These are phyloP conservation scores for Eriocheir sinensis DNA, from an alignment of 1,140 invertebrate species.

Conservation along the genomic window DNA sequence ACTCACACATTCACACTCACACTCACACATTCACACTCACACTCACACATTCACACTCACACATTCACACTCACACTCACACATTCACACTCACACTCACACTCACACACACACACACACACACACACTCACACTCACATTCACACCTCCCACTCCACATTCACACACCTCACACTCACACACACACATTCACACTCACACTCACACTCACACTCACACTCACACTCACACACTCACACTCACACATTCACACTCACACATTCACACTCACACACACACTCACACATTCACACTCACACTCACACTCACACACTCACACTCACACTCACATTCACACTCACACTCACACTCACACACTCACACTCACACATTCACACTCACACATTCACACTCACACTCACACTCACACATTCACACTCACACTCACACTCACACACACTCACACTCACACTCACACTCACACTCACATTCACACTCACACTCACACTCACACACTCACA, in stretches of 20 bases:
- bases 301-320: not conserved
- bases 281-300: not conserved
- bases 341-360: not conserved
- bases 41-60: not conserved
- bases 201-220: constrained; percentile 45
- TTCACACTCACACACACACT: not conserved
- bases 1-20: not conserved
- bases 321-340: no score
- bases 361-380: not conserved
- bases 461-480: no score
- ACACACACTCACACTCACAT: not conserved
- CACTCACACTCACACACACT: not conserved
- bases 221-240: not conserved
- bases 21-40: not conserved
- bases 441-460: not conserved
- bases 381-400: not conserved
- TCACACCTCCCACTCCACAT: not conserved
- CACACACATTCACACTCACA: not conserved
- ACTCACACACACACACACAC: constrained; percentile 51
- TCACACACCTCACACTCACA: not conserved
- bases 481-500: not conserved
- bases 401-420: not conserved
- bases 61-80: not conserved
- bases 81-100: constrained; percentile 18
- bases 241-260: not conserved